These are phyloP conservation scores for Thecocarcelia acutangulata DNA, from an alignment of 2,888 invertebrate genomes.

Conservation along the genomic window DNA sequence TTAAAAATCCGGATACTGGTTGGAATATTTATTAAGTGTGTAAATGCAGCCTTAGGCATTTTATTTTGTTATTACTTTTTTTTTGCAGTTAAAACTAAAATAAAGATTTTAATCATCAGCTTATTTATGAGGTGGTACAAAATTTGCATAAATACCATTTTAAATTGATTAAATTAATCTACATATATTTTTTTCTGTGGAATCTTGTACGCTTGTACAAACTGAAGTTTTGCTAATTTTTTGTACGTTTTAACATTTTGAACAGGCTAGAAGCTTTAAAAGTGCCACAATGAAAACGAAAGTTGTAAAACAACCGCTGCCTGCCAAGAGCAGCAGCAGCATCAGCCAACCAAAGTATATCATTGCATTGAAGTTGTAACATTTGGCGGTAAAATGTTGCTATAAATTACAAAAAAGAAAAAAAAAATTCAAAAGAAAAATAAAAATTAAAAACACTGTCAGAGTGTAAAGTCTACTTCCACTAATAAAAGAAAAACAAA, in stretches of 20 bases:
- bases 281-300: conserved; percentile 61
- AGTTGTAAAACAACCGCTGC: conserved; percentile 53
- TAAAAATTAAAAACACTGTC: conserved; percentile 9
- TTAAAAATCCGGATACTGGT: conserved; percentile 10
- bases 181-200: conserved; percentile 9
- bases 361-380: conserved; percentile 27
- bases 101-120: conserved; percentile 19
- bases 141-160: conserved; percentile 46
- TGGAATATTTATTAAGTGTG: not conserved
- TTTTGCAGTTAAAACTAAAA: not conserved
- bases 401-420: not conserved
- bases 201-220: conserved; percentile 20
- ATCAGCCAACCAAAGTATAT: conserved; percentile 31
- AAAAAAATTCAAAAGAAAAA: not conserved
- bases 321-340: not conserved
- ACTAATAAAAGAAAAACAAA: not conserved
- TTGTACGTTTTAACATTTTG: not conserved
- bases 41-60: not conserved
- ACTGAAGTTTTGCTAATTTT: conserved; percentile 11
- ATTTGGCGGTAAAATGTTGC: conserved; percentile 43
- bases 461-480: conserved; percentile 40
- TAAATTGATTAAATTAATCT: conserved; percentile 49
- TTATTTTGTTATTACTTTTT: not conserved
- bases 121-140: conserved; percentile 49
- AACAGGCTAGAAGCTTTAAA: conserved; percentile 60